Base-by-base conservation (phyloP, 37 sponge, comb jelly and placozoan species). In the Hexactinellida sp. region DNA sequence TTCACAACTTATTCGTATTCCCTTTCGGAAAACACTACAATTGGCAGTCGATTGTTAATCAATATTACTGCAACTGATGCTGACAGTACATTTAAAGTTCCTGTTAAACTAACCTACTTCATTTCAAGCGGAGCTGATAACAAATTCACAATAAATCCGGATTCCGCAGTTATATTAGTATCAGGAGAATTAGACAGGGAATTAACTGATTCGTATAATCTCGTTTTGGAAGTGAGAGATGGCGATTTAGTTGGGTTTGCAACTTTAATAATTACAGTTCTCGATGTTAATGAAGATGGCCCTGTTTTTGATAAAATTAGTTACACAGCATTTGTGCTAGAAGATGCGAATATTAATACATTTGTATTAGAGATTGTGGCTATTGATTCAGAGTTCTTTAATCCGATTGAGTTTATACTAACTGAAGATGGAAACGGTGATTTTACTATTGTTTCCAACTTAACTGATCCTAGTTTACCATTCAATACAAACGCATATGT, bases 251-350 rank as follows among this genome's bases (percentile, higher is more conserved):
- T 91, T 9, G 36, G 87, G 9, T 55, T 85, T 54, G 88, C 85
- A 32, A 38, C 38, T 9, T 85, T 94, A 24, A 36, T n/a, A 23
- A 55, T 94, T 24, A 82, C 55, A 24, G 85, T 94, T 1, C 38
- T 36, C 7, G 93, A 92, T 38, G 55, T 86, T 21, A 94, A 94
- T 87, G 92, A 92, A 52, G 89, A 87, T 82, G 38, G 85, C 30
- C 95, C 95, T 21, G 0, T 47, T 0, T 92, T 94, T 84, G 28
- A 63, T 63, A 7, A 7, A 32, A 63, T 23, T 5, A n/a, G 1
- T 63, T 63, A 63, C 34, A 63, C 3, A 7, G 76, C 19, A 32
- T 63, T 32, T n/a, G 76, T 63, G 13, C 76, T 28, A 21, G 76
- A 63, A 63, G 30, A 63, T 63, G 76, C 76, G 30, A 28, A 7